Percentiles rank a stretch among this genome's conserved stretches.
These are phyloP conservation scores for Periophthalmus magnuspinnatus DNA, from an alignment of 2,797 vertebrate genomes.

Conservation along the genomic window DNA sequence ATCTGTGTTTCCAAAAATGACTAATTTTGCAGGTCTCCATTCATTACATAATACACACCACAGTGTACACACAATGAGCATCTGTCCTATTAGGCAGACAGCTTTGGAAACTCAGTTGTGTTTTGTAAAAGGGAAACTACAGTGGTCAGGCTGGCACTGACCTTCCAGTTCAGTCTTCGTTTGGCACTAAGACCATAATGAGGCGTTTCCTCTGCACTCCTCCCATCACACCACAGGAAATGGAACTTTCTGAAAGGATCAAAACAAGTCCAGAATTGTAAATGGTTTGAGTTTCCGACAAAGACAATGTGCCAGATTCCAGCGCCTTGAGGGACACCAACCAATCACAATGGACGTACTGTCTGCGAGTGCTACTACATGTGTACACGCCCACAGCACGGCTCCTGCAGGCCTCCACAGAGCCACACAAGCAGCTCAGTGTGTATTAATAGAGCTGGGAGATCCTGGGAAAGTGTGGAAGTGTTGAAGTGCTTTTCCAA, in stretches of 20 bases:
- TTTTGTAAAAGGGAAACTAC: conserved; percentile 32
- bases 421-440: conserved; percentile 20
- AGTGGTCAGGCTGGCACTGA: conserved; percentile 50
- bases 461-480: conserved; percentile 49
- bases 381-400: conserved; percentile 21
- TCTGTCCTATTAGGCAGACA: background rate
- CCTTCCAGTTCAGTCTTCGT: conserved; percentile 48
- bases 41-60: background rate
- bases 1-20: background rate
- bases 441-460: conserved; percentile 47
- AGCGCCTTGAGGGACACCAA: conserved; percentile 69
- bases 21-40: background rate
- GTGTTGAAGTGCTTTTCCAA: conserved; percentile 48
- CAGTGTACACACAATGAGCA: background rate
- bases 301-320: conserved; percentile 78
- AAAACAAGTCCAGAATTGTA: conserved; percentile 76
- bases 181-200: conserved; percentile 58
- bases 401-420: conserved; percentile 20
- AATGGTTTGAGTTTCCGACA: conserved; percentile 72
- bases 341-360: conserved; percentile 70
- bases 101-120: background rate
- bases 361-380: conserved; percentile 45
- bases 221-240: conserved; percentile 63
- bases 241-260: conserved; percentile 70
- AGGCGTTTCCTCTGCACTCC: conserved; percentile 66